Conservation (phyloP, 2,888 invertebrate species). For the Apamea anceps region DNA sequence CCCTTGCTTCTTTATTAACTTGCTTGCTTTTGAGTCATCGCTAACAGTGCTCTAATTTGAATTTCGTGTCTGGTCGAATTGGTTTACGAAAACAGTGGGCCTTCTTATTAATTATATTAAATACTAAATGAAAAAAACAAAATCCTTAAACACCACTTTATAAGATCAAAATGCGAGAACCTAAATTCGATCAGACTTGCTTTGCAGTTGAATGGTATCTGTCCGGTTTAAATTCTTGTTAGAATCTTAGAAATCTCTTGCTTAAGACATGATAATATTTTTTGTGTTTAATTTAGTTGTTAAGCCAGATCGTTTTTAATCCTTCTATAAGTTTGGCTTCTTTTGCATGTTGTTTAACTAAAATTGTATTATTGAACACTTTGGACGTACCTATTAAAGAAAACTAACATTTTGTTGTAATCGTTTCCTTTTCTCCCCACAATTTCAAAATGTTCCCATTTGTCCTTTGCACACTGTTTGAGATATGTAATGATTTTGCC, state of each 20-base stretch:
- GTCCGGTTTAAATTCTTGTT: conserved; percentile 10
- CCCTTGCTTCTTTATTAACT: conserved; percentile 30
- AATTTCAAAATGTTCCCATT: neutral
- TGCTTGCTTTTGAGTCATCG: conserved; percentile 31
- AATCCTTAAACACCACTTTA: neutral
- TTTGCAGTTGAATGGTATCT: neutral
- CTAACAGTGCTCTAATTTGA: conserved; percentile 5
- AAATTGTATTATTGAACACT: neutral
- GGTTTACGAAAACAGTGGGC: neutral
- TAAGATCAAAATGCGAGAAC: neutral
- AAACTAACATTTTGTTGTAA: neutral
- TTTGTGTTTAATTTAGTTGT: neutral
- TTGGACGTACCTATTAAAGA: conserved; percentile 14
- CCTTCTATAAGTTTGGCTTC: neutral
- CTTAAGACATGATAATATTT: neutral
- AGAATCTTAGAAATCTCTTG: neutral
- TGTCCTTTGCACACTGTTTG: neutral
- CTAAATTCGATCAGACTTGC: conserved; percentile 12
- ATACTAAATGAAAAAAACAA: neutral
- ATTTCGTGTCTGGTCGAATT: conserved; percentile 23
- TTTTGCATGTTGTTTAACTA: neutral
- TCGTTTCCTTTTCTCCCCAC: conserved; percentile 10
- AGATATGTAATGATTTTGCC: neutral
- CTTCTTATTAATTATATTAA: too few relatives aligned
- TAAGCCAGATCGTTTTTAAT: conserved; percentile 5